Base-by-base conservation (phyloP, 1,140 invertebrate genomes). In the Nautilus pompilius region DNA sequence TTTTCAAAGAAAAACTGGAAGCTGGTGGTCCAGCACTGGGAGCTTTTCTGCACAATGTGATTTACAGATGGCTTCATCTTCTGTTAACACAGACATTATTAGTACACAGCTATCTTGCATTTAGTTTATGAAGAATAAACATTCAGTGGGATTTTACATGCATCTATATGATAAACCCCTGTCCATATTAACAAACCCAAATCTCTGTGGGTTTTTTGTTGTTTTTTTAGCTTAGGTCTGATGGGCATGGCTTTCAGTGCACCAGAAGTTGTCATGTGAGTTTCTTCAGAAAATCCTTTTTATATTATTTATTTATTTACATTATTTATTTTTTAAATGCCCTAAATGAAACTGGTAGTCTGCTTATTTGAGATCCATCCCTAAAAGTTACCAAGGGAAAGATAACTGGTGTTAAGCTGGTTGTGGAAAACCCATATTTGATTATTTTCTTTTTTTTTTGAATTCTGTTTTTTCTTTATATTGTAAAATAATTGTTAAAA, bases 171-270 rank as follows among this genome's bases (percentile, higher is more conserved):
- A 20, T 28, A 62, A 62, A 4, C n/a, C n/a, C n/a, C n/a, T n/a
- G n/a, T n/a, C n/a, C n/a, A n/a, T n/a, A n/a, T n/a, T n/a, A n/a
- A n/a, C n/a, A n/a, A n/a, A n/a, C n/a, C n/a, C n/a, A n/a, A n/a
- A n/a, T 29, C 8, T 22, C 48, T 8, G 8, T 49, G 29, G 34
- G 8, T 5, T 24, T 22, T 17, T 56, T 46, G 57, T 29, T 58
- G 34, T 54, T 34, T 51, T 73, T 71, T 5, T 62, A 80, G 78
- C 46, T 62, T 72, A 55, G 76, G 78, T 55, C 57, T 79, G 28
- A 62, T 77, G 30, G 77, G 76, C 20, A 80, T 78, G 78, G 76
- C 75, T 0, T 56, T 78, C 24, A 80, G 72, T 45, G 67, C 75
- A n/a, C 72, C 75, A 34, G 59, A 74, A 48, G 66, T 74, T 17